Conservation (phyloP, 2,113 vertebrate genomes). For the Pterocles burchelli region DNA sequence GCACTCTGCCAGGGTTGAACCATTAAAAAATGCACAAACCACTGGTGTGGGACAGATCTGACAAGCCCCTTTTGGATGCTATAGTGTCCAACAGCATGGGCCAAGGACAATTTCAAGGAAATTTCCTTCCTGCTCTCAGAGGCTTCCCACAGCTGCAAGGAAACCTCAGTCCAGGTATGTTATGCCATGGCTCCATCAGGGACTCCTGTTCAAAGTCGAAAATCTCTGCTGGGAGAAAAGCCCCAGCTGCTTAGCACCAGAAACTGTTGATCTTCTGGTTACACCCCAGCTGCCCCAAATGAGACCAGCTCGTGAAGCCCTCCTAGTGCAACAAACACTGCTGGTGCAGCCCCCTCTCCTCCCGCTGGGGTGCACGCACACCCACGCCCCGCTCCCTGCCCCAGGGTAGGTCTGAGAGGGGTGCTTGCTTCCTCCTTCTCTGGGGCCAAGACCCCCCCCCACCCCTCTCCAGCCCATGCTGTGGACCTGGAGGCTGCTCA, state of each 20-base stretch:
- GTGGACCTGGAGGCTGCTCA: not conserved
- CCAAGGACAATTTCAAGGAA: not conserved
- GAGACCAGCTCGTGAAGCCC: not conserved
- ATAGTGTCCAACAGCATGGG: not conserved
- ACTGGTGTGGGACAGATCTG: not conserved
- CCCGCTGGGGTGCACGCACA: accelerated
- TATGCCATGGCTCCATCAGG: not conserved
- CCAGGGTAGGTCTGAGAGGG: not conserved
- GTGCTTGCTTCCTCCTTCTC: not conserved
- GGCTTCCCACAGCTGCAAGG: not conserved
- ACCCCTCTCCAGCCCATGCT: not conserved
- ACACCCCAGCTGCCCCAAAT: not conserved
- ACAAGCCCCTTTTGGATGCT: not conserved
- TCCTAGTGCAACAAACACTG: not conserved
- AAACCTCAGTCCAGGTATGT: not conserved
- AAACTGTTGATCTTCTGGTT: not conserved
- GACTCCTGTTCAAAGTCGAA: not conserved
- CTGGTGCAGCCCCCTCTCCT: not conserved
- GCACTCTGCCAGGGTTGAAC: not conserved
- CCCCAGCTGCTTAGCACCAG: not conserved
- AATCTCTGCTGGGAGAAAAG: not conserved
- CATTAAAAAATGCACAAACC: not conserved
- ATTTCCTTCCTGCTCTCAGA: not conserved
- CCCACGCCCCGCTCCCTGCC: not conserved
- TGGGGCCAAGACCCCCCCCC: not conserved